Evolutionary conservation across 2,113 vertebrate species (phyloP), one percentile per base, ranked within the genome.

Genomic region (Caretta caretta): DNA sequence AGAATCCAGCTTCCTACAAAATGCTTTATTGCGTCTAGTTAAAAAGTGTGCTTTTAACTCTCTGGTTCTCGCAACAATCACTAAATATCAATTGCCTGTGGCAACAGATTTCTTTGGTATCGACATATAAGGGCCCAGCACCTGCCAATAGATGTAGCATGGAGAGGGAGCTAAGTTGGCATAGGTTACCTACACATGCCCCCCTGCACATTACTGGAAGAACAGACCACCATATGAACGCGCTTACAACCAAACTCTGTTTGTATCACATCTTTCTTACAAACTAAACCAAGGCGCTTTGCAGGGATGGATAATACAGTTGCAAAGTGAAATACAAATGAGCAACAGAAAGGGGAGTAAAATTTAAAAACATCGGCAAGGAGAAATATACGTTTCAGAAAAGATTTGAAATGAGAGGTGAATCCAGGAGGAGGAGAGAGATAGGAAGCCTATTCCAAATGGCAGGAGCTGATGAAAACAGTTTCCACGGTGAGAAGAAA

Each of bases 371-470:
- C 10, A 25, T 76, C 48, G 49, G 83, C 46, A 54, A 89, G 86
- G 65, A 86, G 35, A 93, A 96, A 88, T 7, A 42, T 8, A 86
- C 38, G 13, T 38, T 27, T 96, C 80, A 94, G 62, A 90, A 93
- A 62, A 38, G 62, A 84, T 16, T 89, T 80, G 51, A 89, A 92
- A 59, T 56, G 27, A 83, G 51, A 80, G 46, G 86, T 91, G 51
- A 53, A 72, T 50, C 27, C 62, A 8, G 13, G 78, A 93, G 22
- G 48, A 62, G n/a, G 27, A 92, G 84, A 86, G 46, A 1, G 1
- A 50, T 69, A 86, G 91, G 88, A 42, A 5, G 83, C 35, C 69
- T 82, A 10, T 50, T 92, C 27, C 82, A 94, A 46, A 31, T 80
- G 17, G 46, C 78, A 49, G 90, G 31, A 89, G 83, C 4, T 87